These are phyloP conservation scores for Mastomys natalensis DNA, from an alignment of 2,113 vertebrate genomes.

Conservation along the genomic window DNA sequence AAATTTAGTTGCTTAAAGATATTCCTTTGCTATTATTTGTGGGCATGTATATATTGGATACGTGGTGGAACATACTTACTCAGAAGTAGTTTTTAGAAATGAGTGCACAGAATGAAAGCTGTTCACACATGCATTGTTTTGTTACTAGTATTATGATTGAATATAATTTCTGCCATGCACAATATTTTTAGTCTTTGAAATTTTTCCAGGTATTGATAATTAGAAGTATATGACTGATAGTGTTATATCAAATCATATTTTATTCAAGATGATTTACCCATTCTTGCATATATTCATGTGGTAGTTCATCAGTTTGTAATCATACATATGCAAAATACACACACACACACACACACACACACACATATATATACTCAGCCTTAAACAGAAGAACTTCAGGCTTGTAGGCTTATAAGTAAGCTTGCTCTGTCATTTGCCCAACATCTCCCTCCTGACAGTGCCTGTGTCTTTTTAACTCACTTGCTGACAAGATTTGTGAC, in stretches of 20 bases:
- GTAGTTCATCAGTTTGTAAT: background rate
- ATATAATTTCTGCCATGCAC: background rate
- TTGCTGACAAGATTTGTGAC: background rate
- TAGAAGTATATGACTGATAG: background rate
- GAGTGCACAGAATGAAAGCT: background rate
- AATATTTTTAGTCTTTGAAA: background rate
- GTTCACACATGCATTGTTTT: background rate
- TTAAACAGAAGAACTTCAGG: background rate
- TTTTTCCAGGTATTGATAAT: background rate
- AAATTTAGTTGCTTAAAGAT: conserved; percentile 8
- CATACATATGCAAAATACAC: no score
- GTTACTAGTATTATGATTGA: background rate
- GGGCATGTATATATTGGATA: background rate
- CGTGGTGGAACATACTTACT: background rate
- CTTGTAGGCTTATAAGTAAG: background rate
- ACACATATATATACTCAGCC: background rate
- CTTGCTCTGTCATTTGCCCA: background rate
- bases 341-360: no score
- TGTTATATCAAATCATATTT: conserved; percentile 20
- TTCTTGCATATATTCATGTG: conserved; percentile 12
- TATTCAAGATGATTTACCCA: conserved; percentile 21
- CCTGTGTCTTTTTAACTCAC: background rate
- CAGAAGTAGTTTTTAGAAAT: background rate
- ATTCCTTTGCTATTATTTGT: background rate
- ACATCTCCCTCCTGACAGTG: background rate